These are phyloP conservation scores for Manis crassicaudata DNA, from an alignment of 2,797 vertebrate species.

Conservation along the genomic window DNA sequence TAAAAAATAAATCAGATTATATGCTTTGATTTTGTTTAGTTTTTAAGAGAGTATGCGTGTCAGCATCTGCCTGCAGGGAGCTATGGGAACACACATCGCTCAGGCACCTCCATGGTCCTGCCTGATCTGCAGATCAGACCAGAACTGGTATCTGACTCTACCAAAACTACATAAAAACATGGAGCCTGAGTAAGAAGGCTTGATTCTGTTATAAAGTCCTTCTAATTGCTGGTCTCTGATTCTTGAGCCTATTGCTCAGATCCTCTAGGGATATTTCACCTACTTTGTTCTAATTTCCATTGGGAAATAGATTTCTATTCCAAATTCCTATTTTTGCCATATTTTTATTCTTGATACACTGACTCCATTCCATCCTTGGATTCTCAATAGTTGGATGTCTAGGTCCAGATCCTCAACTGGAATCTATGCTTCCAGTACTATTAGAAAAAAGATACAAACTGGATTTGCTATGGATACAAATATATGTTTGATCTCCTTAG, in stretches of 20 bases:
- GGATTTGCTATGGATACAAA: background rate
- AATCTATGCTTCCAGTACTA: background rate
- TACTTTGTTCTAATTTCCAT: background rate
- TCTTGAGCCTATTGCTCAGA: background rate
- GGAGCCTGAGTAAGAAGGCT: background rate
- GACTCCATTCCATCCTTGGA: background rate
- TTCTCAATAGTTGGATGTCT: background rate
- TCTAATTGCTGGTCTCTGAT: background rate
- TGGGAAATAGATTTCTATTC: background rate
- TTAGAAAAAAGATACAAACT: background rate
- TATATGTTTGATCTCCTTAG: background rate
- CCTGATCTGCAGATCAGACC: background rate
- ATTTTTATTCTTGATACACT: background rate
- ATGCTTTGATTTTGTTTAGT: background rate
- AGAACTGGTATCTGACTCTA: background rate
- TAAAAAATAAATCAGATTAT: constrained; percentile 30
- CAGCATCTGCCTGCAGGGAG: background rate
- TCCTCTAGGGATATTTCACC: background rate
- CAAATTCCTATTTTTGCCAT: background rate
- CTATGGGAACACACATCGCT: background rate
- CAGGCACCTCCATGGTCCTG: background rate
- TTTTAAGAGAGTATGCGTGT: background rate
- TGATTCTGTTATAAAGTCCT: background rate
- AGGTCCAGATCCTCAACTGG: background rate
- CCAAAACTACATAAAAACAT: background rate